phyloP scores from a whole-genome alignment of 2,888 invertebrate species.

The Molanna angustata region DNA sequence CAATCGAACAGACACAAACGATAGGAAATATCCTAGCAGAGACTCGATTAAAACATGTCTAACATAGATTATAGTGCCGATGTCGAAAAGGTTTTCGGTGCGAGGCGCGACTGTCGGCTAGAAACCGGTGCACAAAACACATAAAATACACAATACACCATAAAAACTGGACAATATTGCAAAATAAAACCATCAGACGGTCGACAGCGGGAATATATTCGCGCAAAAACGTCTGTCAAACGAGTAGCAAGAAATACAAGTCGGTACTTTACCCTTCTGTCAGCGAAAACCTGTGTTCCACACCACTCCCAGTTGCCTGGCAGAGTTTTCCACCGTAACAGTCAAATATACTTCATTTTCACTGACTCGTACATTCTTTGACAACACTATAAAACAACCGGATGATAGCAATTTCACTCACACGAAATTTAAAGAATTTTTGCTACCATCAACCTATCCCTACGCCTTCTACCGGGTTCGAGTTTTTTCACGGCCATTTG shows the following conservation, averaged over 20 bases:
- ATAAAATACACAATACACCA: too few relatives aligned
- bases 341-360: conserved; percentile 47
- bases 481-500: conserved; percentile 59
- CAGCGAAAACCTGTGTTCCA: conserved; percentile 46
- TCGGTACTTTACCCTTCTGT: conserved; percentile 53
- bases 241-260: conserved; percentile 14
- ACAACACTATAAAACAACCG: conserved; percentile 47
- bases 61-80: conserved; percentile 8
- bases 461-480: conserved; percentile 49
- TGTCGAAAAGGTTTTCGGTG: conserved; percentile 13
- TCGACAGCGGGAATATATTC: conserved; percentile 5
- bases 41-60: too few relatives aligned
- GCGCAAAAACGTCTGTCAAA: conserved; percentile 19
- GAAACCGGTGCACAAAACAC: background rate
- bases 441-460: conserved; percentile 51
- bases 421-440: conserved; percentile 50
- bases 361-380: conserved; percentile 57
- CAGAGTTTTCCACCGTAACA: conserved; percentile 47
- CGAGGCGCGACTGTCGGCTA: conserved; percentile 12
- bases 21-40: too few relatives aligned
- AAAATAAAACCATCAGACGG: background rate
- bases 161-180: background rate
- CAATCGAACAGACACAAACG: too few relatives aligned
- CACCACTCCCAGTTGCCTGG: conserved; percentile 45
- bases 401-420: conserved; percentile 40